Evolutionary conservation across 1,140 invertebrate species (phyloP).

Genomic region (Drosophila virilis): DNA sequence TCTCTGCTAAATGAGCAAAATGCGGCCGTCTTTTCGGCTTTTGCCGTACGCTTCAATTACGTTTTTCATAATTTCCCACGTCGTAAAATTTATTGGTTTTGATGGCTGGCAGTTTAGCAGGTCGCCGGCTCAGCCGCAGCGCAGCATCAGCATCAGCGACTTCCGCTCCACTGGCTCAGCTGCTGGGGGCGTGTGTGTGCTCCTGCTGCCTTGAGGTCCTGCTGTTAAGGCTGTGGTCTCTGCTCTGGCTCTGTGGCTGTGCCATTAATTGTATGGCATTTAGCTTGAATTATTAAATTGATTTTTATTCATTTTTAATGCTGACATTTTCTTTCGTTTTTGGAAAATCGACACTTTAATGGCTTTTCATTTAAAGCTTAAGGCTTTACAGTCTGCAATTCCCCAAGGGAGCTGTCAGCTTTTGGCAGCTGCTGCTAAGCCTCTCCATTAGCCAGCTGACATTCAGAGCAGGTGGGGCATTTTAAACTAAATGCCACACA

Average conservation of each 20-base stretch:
- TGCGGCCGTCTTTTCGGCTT: slow-evolving; percentile 16
- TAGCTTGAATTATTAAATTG: slow-evolving; percentile 80
- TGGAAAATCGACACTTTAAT: slow-evolving; percentile 43
- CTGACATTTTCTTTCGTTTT: slow-evolving; percentile 20
- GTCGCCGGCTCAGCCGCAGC: slow-evolving; percentile 2
- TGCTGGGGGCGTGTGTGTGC: slow-evolving; percentile 28
- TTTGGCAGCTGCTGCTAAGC: slow-evolving; percentile 53
- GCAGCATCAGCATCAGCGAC: slow-evolving; percentile 32
- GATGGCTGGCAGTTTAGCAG: slow-evolving; percentile 47
- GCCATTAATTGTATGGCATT: slow-evolving; percentile 74
- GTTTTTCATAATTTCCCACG: slow-evolving; percentile 78
- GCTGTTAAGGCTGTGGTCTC: slow-evolving; percentile 42
- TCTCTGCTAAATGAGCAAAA: slow-evolving; percentile 29
- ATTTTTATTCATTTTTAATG: slow-evolving; percentile 77
- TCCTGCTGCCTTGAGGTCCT: slow-evolving; percentile 29
- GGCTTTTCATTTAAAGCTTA: slow-evolving; percentile 66
- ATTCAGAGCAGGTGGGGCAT: slow-evolving; percentile 10
- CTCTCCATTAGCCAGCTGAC: slow-evolving; percentile 42
- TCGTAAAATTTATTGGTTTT: slow-evolving; percentile 78
- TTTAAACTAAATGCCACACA: slow-evolving; percentile 18
- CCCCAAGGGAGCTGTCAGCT: slow-evolving; percentile 29
- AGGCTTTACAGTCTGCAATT: slow-evolving; percentile 6
- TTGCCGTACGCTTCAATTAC: slow-evolving; percentile 65
- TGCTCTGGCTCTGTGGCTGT: slow-evolving; percentile 6
- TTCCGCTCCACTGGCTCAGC: slow-evolving; percentile 72